Evolutionary conservation across 2,113 vertebrate species (phyloP).

Genomic region (Machaerirhynchus nigripectus): DNA sequence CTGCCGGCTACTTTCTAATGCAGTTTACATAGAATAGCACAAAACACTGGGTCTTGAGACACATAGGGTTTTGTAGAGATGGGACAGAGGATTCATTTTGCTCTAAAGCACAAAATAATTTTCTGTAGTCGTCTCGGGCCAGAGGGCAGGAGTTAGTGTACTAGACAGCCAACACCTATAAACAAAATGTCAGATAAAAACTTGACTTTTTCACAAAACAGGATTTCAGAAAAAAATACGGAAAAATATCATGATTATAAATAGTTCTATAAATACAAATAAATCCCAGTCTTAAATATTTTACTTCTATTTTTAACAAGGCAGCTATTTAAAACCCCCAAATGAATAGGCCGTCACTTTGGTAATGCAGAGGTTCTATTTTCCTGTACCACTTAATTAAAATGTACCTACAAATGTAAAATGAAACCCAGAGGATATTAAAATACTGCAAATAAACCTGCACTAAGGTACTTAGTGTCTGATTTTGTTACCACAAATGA

Average conservation of each 20-base stretch:
- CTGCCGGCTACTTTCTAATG: not conserved
- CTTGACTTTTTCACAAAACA: not conserved
- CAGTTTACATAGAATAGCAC: not conserved
- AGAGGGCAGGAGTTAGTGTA: not conserved
- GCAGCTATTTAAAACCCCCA: not conserved
- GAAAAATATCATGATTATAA: not conserved
- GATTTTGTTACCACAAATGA: not conserved
- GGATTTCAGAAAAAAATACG: not conserved
- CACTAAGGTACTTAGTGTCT: not conserved
- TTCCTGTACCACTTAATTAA: not conserved
- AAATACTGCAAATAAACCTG: not conserved
- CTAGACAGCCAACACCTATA: not conserved
- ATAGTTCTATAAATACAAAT: not conserved
- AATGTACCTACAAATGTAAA: not conserved
- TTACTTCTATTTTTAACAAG: not conserved
- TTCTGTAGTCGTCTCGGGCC: not conserved
- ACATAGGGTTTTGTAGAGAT: not conserved
- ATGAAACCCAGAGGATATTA: not conserved
- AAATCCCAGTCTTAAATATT: not conserved
- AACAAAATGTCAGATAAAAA: not conserved
- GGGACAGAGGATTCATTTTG: not conserved
- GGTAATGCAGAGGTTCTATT: not conserved
- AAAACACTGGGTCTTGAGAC: not conserved
- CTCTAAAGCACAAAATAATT: not conserved
- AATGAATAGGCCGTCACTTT: not conserved